phyloP scores from a whole-genome alignment of 1,140 invertebrate genomes.

The Tetramorium parvispinum region DNA sequence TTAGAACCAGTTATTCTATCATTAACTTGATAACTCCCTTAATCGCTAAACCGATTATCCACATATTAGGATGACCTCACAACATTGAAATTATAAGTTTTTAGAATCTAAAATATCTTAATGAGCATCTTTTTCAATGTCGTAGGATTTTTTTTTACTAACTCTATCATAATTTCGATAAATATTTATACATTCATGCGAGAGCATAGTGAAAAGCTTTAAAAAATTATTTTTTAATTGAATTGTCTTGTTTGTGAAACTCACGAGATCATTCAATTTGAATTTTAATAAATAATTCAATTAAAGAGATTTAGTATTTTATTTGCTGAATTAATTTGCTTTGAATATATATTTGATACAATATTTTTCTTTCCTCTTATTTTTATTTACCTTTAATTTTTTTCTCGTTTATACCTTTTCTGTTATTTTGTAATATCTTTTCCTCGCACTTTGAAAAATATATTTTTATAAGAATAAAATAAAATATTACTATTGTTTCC shows the following conservation, averaged over 20 bases:
- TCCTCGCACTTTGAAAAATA: no score
- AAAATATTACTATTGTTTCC: not conserved
- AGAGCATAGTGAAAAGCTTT: not conserved
- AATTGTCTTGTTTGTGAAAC: not conserved
- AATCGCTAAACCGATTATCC: slow-evolving; percentile 3
- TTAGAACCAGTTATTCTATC: slow-evolving; percentile 6
- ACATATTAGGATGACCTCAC: not conserved
- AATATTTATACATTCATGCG: not conserved
- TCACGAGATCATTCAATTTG: not conserved
- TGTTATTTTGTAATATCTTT: not conserved
- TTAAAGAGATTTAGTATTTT: not conserved
- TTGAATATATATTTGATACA: not conserved
- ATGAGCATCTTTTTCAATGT: not conserved
- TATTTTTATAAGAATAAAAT: not conserved
- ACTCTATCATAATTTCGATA: not conserved
- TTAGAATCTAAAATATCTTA: not conserved
- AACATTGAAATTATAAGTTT: not conserved
- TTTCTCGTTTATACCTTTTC: not conserved
- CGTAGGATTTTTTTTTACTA: no score
- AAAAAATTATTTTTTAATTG: not conserved
- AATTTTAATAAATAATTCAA: not conserved
- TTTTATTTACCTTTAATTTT: not conserved
- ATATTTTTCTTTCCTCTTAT: not conserved
- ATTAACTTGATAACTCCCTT: slow-evolving; percentile 6
- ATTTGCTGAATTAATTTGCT: not conserved